These are phyloP conservation scores for Amblyjoppa proteus DNA, from an alignment of 2,888 invertebrate species.

Conservation along the genomic window DNA sequence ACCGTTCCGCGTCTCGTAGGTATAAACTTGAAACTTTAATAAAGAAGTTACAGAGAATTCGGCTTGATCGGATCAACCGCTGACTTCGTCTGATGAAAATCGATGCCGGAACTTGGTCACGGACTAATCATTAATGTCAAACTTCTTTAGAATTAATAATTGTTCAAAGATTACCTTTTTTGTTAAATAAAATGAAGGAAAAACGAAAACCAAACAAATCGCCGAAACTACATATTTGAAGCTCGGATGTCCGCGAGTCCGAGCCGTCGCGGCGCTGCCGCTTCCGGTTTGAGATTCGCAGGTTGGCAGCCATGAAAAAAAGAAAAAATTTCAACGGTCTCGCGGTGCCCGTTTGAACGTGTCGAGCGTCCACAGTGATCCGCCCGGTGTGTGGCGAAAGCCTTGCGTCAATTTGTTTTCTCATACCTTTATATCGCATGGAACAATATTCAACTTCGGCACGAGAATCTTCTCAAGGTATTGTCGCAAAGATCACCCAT, in stretches of 20 bases:
- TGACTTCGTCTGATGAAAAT: neutral
- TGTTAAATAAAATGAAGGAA: neutral
- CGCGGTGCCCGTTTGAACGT: slow-evolving; percentile 18
- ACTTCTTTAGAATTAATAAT: neutral
- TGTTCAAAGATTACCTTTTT: neutral
- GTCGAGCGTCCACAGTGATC: slow-evolving; percentile 11
- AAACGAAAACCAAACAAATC: neutral
- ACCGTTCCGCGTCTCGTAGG: neutral
- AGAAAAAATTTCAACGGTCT: slow-evolving; percentile 25
- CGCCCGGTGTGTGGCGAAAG: neutral
- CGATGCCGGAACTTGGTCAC: neutral
- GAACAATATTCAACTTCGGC: neutral
- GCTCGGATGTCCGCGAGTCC: neutral
- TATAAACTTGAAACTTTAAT: neutral
- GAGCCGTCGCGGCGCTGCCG: neutral
- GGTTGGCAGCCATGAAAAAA: slow-evolving; percentile 11
- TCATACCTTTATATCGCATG: neutral
- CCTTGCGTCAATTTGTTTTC: slow-evolving; percentile 3
- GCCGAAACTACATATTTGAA: neutral
- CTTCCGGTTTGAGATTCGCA: neutral
- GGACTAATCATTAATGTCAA: neutral
- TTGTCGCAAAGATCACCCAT: neutral
- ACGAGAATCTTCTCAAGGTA: neutral
- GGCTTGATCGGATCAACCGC: neutral
- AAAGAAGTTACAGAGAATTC: neutral